Evolutionary conservation across 2,888 invertebrate genomes (phyloP).

Genomic region (Buathra laborator): DNA sequence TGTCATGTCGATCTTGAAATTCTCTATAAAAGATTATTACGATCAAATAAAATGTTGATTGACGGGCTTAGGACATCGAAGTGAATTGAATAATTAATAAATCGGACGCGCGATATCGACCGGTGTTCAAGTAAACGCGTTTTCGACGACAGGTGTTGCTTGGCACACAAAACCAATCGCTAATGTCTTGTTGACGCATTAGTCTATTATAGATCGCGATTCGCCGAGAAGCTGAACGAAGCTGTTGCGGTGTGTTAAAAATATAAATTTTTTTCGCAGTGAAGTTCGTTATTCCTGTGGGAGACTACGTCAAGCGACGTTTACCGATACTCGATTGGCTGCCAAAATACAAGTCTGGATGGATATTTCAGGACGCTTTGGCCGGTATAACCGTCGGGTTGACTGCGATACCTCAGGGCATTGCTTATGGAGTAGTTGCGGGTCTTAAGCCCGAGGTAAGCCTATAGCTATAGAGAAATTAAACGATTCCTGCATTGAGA

Average conservation of each 20-base stretch:
- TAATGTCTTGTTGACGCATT: not conserved
- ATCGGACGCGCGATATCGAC: not conserved
- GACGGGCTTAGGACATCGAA: not conserved
- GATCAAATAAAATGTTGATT: not conserved
- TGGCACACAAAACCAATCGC: not conserved
- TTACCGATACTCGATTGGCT: conserved; percentile 77
- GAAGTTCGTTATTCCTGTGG: conserved; percentile 29
- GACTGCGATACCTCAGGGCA: conserved; percentile 79
- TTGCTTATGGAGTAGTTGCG: conserved; percentile 78
- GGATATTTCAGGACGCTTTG: conserved; percentile 75
- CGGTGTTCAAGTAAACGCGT: not conserved
- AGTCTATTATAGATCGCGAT: not conserved
- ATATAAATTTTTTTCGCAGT: conserved; percentile 45
- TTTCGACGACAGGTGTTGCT: not conserved
- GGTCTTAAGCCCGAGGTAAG: conserved; percentile 79
- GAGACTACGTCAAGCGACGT: conserved; percentile 71
- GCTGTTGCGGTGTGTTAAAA: not conserved
- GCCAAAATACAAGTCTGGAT: conserved; percentile 73
- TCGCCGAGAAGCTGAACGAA: not conserved
- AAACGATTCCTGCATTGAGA: not conserved
- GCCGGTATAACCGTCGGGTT: conserved; percentile 79
- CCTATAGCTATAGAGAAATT: not conserved
- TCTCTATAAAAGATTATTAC: no score
- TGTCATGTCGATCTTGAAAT: no score
- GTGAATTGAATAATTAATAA: not conserved